Evolutionary conservation across 2,888 invertebrate species (phyloP), one percentile per base, ranked within the genome.

Genomic region (Heteropelma amictum): DNA sequence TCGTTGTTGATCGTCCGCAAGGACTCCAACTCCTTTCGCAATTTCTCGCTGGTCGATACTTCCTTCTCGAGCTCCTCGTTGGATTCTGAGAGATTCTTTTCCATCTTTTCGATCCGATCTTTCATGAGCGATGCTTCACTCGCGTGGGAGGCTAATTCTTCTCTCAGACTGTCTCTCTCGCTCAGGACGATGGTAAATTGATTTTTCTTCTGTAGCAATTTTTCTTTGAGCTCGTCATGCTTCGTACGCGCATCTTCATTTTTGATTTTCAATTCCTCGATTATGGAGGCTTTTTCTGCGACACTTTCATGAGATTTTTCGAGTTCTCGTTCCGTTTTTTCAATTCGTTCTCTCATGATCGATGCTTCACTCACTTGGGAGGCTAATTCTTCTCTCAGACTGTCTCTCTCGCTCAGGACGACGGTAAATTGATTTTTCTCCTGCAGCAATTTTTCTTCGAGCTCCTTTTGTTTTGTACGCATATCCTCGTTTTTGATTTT

Each of bases 241-340:
- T 2, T 28, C 40, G 23, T 35, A 3, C 8, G 33, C 4, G 17
- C 14, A 14, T 38, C 51, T 1, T 12, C 1, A 21, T 28, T 47
- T 1, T 56, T 14, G 17, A 8, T 38, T 26, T 21, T 7, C 38
- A 58, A 10, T 47, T 10, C 6, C 12, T 23, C 49, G 19, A 6
- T 49, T n/a, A 5, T 4, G 6, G 8, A n/a, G 1, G 23, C 1
- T 33, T 58, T 14, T 8, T 60, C 26, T n/a, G 6, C 3, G 10
- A 45, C 12, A 5, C 54, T 47, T 26, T n/a, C 35, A 1, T 14
- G 2, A 28, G 30, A 17, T 8, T 53, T 8, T 3, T 17, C 14
- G 30, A 64, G 17, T 17, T 56, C 56, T 71, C 35, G 26, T 8
- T 30, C 60, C 65, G 42, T 33, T 68, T 74, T n/a, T 8, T 7